These are phyloP conservation scores for Euborellia annulipes DNA, from an alignment of 1,140 invertebrate genomes.

Conservation along the genomic window DNA sequence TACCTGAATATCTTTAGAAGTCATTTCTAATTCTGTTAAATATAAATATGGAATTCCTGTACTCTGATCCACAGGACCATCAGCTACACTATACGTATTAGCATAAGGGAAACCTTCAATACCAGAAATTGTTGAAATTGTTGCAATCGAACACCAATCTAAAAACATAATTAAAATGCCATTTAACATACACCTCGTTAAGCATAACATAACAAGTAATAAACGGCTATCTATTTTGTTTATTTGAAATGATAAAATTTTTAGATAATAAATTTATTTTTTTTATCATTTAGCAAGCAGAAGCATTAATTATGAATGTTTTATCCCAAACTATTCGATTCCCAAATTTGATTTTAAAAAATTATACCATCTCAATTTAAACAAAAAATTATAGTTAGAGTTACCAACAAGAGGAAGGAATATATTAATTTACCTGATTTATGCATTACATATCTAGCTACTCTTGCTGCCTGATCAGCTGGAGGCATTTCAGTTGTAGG, in stretches of 20 bases:
- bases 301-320: too few relatives aligned
- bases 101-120: constrained; percentile 54
- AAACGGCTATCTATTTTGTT: neutral
- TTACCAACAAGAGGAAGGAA: constrained; percentile 5
- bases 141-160: constrained; percentile 60
- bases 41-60: constrained; percentile 62
- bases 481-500: constrained; percentile 23
- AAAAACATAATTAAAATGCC: constrained; percentile 12
- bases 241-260: too few relatives aligned
- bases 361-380: too few relatives aligned
- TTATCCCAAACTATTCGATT: too few relatives aligned
- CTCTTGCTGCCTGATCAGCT: constrained; percentile 26
- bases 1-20: constrained; percentile 51
- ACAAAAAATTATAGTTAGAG: neutral
- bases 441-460: constrained; percentile 36
- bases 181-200: constrained; percentile 1
- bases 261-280: too few relatives aligned
- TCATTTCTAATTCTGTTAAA: constrained; percentile 57
- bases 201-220: constrained; percentile 4
- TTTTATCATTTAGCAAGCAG: too few relatives aligned
- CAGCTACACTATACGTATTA: constrained; percentile 54
- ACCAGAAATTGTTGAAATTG: constrained; percentile 42
- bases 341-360: too few relatives aligned
- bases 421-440: constrained; percentile 25
- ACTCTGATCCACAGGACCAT: constrained; percentile 47